Percentiles rank a stretch among this genome's conserved stretches.
These are phyloP conservation scores for Leucoma salicis DNA, from an alignment of 2,888 invertebrate genomes.

Conservation along the genomic window DNA sequence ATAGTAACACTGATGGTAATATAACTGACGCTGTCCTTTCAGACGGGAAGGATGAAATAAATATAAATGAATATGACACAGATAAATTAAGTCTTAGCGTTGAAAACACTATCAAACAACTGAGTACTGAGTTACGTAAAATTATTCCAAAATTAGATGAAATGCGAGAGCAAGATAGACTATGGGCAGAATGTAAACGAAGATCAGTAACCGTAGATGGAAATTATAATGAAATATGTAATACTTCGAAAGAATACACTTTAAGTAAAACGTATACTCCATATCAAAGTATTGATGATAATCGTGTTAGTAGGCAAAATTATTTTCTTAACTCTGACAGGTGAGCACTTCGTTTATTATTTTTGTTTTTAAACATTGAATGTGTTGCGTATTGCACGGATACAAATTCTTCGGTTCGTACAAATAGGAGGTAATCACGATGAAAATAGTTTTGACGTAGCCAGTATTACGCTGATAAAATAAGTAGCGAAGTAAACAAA, in stretches of 20 bases:
- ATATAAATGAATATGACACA: slow-evolving; percentile 65
- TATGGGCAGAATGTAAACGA: slow-evolving; percentile 59
- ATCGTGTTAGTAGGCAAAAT: slow-evolving; percentile 26
- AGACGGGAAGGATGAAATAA: slow-evolving; percentile 81
- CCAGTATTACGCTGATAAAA: slow-evolving; percentile 41
- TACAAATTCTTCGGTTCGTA: slow-evolving; percentile 22
- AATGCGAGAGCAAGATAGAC: slow-evolving; percentile 68
- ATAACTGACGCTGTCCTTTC: slow-evolving; percentile 83
- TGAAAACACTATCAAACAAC: slow-evolving; percentile 72
- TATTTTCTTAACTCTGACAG: slow-evolving; percentile 31
- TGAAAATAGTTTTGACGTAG: slow-evolving; percentile 62
- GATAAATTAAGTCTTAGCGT: slow-evolving; percentile 67
- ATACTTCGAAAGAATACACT: slow-evolving; percentile 36
- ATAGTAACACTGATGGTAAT: slow-evolving; percentile 63
- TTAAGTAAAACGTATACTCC: slow-evolving; percentile 27
- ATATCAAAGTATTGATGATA: slow-evolving; percentile 33
- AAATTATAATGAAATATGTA: slow-evolving; percentile 66
- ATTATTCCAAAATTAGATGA: slow-evolving; percentile 76
- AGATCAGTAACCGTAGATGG: slow-evolving; percentile 52
- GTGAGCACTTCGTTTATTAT: slow-evolving; percentile 37
- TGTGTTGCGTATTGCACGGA: neutral
- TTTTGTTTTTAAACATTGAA: neutral
- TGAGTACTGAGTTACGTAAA: slow-evolving; percentile 72
- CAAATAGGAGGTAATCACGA: slow-evolving; percentile 21
- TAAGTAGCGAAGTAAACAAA: slow-evolving; percentile 29